Conservation (phyloP, 1,140 invertebrate species). For the Melitaea cinxia region DNA sequence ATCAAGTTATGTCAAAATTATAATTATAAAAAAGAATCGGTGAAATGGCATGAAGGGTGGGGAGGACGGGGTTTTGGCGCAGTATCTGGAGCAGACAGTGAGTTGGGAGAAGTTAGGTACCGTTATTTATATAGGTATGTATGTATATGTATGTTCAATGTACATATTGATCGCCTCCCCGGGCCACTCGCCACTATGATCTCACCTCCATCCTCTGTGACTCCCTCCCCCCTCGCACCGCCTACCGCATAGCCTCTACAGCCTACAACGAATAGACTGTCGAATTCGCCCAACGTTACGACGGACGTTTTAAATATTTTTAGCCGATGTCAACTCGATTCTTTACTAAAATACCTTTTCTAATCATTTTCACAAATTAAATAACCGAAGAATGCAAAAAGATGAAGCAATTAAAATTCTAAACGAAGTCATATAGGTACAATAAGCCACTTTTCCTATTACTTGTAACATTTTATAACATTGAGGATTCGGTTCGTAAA, state of each 20-base stretch:
- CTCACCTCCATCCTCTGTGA: conserved; percentile 77
- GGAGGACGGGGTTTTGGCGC: conserved; percentile 69
- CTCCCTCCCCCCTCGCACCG: conserved; percentile 57
- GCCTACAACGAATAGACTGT: conserved; percentile 62
- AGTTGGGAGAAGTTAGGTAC: conserved; percentile 77
- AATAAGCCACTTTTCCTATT: no score
- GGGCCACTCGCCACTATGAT: conserved; percentile 79
- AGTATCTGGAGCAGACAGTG: conserved; percentile 78
- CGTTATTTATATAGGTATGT: conserved; percentile 76
- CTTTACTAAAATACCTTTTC: no score
- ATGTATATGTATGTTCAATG: conserved; percentile 80
- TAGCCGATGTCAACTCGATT: background rate
- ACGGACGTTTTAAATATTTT: conserved; percentile 7
- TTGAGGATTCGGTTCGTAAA: no score
- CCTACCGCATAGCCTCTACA: conserved; percentile 61
- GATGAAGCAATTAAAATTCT: no score
- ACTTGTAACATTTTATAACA: no score
- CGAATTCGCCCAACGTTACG: conserved; percentile 32
- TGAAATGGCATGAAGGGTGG: conserved; percentile 34
- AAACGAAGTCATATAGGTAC: no score
- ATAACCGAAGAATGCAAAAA: no score
- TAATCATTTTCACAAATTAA: no score
- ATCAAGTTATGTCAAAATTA: conserved; percentile 15
- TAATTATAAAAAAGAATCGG: conserved; percentile 41
- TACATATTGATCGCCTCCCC: conserved; percentile 81